Percentiles rank a stretch among this genome's conserved stretches.
Evolutionary conservation across 2,888 invertebrate species (phyloP).

Genomic region (Danaus chrysippus): DNA sequence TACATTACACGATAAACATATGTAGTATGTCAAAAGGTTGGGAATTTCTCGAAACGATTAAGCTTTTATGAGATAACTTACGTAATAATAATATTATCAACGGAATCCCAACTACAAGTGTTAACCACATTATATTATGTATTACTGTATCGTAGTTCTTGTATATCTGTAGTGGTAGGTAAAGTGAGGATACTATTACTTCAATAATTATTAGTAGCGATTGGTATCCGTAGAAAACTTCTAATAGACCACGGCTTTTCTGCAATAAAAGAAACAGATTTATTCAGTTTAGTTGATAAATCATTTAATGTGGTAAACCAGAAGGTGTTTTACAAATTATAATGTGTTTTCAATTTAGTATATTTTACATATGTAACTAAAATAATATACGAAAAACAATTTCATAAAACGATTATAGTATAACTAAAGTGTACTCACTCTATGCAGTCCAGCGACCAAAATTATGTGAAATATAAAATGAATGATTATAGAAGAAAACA

Average conservation of each 20-base stretch:
- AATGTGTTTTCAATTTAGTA: not conserved
- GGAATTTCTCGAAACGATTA: too few relatives aligned
- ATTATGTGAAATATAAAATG: slow-evolving; percentile 12
- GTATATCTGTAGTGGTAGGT: not conserved
- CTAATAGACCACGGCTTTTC: slow-evolving; percentile 10
- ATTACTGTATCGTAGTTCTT: not conserved
- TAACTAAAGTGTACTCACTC: not conserved
- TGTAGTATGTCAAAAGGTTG: too few relatives aligned
- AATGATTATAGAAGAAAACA: not conserved
- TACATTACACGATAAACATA: too few relatives aligned
- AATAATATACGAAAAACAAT: too few relatives aligned
- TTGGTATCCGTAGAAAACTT: slow-evolving; percentile 10
- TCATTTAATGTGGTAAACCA: too few relatives aligned
- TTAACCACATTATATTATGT: not conserved
- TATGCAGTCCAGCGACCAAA: slow-evolving; percentile 9
- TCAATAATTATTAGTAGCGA: not conserved
- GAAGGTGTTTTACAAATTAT: too few relatives aligned
- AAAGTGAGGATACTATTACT: not conserved
- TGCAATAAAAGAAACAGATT: not conserved
- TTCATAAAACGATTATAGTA: too few relatives aligned
- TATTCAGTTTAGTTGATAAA: not conserved
- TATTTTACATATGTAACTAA: too few relatives aligned
- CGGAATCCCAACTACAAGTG: not conserved
- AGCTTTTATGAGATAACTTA: not conserved
- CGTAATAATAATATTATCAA: not conserved